phyloP scores from a whole-genome alignment of 2,797 vertebrate species.

The Characodon lateralis region DNA sequence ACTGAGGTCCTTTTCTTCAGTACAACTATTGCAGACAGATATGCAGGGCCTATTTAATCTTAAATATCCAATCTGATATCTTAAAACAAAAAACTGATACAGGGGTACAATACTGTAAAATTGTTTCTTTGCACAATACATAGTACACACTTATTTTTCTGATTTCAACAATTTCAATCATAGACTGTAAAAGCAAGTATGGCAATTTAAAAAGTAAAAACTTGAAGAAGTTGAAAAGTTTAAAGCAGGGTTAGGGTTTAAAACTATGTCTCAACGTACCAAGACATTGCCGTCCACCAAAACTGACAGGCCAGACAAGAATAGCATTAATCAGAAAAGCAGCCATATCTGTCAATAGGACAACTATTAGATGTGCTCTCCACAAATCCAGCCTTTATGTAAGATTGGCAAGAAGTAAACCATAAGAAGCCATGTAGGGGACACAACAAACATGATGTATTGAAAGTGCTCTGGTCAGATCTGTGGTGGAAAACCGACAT shows the following conservation, averaged over 20 bases:
- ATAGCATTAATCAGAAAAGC: background rate
- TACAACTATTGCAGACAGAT: slow-evolving; percentile 5
- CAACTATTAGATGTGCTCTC: too few relatives aligned
- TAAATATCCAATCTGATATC: background rate
- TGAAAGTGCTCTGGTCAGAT: too few relatives aligned
- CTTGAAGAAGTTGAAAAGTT: background rate
- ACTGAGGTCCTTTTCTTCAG: slow-evolving; percentile 2
- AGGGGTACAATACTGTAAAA: background rate
- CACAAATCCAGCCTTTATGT: too few relatives aligned
- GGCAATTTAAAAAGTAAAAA: background rate
- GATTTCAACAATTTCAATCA: background rate
- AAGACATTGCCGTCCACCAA: background rate
- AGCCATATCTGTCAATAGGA: background rate
- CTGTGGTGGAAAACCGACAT: too few relatives aligned
- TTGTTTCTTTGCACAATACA: background rate
- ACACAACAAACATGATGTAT: too few relatives aligned
- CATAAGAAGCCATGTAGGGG: too few relatives aligned
- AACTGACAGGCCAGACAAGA: too few relatives aligned
- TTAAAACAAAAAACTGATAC: background rate
- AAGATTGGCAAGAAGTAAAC: too few relatives aligned
- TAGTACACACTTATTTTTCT: background rate
- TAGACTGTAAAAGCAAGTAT: background rate
- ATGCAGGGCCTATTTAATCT: background rate
- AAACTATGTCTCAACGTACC: too few relatives aligned
- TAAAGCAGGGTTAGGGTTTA: background rate